Percentiles rank a stretch among this genome's conserved stretches.
Conservation (phyloP, 2,113 vertebrate species). For the Seriola aureovittata region DNA sequence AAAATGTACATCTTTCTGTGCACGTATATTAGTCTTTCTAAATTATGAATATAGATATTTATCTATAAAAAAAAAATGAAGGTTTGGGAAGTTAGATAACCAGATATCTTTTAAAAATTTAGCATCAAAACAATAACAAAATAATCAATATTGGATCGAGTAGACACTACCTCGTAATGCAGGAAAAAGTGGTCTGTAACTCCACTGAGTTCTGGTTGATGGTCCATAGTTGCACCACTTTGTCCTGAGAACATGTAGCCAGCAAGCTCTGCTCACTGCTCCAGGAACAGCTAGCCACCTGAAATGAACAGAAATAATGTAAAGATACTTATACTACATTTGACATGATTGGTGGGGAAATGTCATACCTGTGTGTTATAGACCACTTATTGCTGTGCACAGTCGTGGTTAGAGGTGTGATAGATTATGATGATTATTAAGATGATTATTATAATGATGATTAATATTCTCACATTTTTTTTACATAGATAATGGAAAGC, state of each 20-base stretch:
- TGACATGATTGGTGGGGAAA: no score
- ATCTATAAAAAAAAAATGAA: neutral
- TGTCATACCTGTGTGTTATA: no score
- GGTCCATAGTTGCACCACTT: constrained; percentile 85
- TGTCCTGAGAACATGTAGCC: constrained; percentile 85
- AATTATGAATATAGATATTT: neutral
- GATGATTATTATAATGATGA: no score
- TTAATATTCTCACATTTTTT: neutral
- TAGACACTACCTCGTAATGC: constrained; percentile 70
- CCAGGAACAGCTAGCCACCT: constrained; percentile 87
- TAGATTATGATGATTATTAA: no score
- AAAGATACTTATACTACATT: neutral
- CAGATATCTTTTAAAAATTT: neutral
- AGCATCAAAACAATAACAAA: neutral
- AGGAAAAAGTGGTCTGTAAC: constrained; percentile 83
- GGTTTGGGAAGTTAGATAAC: neutral
- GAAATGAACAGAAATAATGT: constrained; percentile 8
- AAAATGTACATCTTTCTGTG: neutral
- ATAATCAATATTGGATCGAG: neutral
- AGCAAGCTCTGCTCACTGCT: constrained; percentile 82
- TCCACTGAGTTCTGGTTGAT: constrained; percentile 78
- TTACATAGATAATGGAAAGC: no score
- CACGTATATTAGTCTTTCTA: neutral
- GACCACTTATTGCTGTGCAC: no score
- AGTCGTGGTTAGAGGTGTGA: no score